Base-by-base conservation (phyloP, 2,888 invertebrate genomes). In the Meloe dianella region DNA sequence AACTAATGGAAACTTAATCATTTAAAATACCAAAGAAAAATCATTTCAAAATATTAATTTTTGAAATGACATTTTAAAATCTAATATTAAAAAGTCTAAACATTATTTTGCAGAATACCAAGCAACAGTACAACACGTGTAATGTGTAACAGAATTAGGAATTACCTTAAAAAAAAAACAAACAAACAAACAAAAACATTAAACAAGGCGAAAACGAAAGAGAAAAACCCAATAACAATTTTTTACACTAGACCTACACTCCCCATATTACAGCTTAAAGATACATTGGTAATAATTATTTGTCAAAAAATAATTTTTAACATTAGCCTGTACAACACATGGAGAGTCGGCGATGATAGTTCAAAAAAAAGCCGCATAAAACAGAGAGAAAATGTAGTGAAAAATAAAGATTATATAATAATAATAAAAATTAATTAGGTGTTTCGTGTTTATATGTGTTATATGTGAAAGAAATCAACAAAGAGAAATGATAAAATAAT, bases 281-380 rank as follows among this genome's bases (percentile, higher is more conserved):
- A 80, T 78, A 78, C 78, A 79, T 79, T 82, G 82, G 82, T 83
- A 82, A 82, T 82, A 9, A n/a, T 41, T 80, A 82, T 82, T 81
- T 82, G 82, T 82, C 82, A 82, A 83, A 61, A 83, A 83, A 83
- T 82, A 82, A 82, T 80, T 79, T 82, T 78, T 76, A 81, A 81
- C 77, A 76, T 80, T 82, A 82, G 83, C 80, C 82, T 83, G 81
- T 83, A 83, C 82, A 82, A 81, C 3, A 20, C 76, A 78, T 78
- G 75, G 73, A 77, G 72, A 77, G 73, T 76, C 75, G 76, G 77
- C 74, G 76, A 35, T 14, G 35, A 35, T 14, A 73, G 73, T 73
- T 75, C 27, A 73, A 70, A 71, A 63, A 14, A 73, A 75, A 72
- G 71, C 72, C 66, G 59, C 66, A 66, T 68, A 65, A 66, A 72